Evolutionary conservation across 2,113 vertebrate species (phyloP), one percentile per base, ranked within the genome.

Genomic region (Misgurnus anguillicaudatus): DNA sequence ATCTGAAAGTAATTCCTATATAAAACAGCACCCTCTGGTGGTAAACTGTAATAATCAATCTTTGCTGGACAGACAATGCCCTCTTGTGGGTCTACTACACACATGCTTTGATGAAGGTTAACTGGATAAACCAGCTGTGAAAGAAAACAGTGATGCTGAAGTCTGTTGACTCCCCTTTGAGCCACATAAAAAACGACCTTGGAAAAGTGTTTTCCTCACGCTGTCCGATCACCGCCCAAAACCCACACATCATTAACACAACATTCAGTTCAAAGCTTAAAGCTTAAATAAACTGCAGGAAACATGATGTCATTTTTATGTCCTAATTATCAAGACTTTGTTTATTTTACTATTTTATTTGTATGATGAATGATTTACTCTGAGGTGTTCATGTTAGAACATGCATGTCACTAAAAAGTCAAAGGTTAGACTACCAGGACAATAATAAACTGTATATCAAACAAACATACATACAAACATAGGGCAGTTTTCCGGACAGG

Each of bases 11-110:
- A 42, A 21, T 72, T 42, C 14, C 62, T 57, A 19, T 41, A 39
- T 71, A 47, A 68, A 74, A 80, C 53, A 42, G 45, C 55, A 14
- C 77, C 82, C 77, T 77, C 80, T 77, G 45, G 73, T 77, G 80
- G 77, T 72, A n/a, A 45, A 16, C 11, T 24, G 31, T 8, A 36
- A 42, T 17, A n/a, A 47, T 62, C n/a, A 19, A 62, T n/a, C 21
- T 53, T 63, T 42, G 38, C 9, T 81, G 7, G 36, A 36, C 7
- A 17, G 42, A 82, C 21, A 67, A 39, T 47, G 80, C 73, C 80
- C 83, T 53, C 80, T 68, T 63, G 77, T 85, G 80, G 66, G 41
- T 60, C 41, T 60, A 11, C 41, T 60, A 11, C 8, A 19, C 36
- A 60, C 45, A 21, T 14, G 42, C 55, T 60, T 73, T 73, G 53